Evolutionary conservation across 2,797 vertebrate species (phyloP), one percentile per base, ranked within the genome.

Genomic region (Brachymystax lenok): DNA sequence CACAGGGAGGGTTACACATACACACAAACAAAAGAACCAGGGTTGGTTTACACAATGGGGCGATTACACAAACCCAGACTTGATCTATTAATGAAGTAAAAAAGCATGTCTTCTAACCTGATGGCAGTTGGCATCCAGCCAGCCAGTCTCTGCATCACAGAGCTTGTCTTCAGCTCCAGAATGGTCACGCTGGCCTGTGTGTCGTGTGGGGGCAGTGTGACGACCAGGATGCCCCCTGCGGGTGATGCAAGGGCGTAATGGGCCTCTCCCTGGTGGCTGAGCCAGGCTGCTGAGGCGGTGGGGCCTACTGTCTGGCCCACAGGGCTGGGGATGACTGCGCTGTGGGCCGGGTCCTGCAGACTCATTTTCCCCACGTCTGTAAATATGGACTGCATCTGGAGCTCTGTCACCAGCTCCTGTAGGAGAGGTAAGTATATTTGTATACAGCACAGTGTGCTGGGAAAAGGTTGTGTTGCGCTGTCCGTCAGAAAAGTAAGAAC

Each of bases 51-150:
- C 61, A 27, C 12, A 27, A 67, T 12, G 7, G n/a, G 4, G 59
- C 8, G 10, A 61, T 21, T 4, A 7, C 59, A 61, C 8, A 2
- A 8, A 3, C 8, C 7, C 14, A 8, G 19, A 21, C 21, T 61
- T 7, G 12, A 16, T 61, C 56, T 7, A 61, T 21, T 21, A 24
- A 6, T 12, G 5, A 61, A 12, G 19, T 5, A 59, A 59, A 59
- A 54, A 59, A 59, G 10, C n/a, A 61, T 61, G 13, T 40, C n/a
- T 87, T 68, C 77, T 88, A 14, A 95, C 96, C 96, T 95, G 89
- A 99, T 98, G 12, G 95, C 96, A 0, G 95, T 95, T 0, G 98
- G 96, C 96, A 99, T 97, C 97, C 97, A 99, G 5, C 96, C 97
- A 0, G 94, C 95, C 40, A 99, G 86, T 50, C 96, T 91, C 79